Base-by-base conservation (phyloP, 2,113 vertebrate genomes). In the Callionymus lyra region DNA sequence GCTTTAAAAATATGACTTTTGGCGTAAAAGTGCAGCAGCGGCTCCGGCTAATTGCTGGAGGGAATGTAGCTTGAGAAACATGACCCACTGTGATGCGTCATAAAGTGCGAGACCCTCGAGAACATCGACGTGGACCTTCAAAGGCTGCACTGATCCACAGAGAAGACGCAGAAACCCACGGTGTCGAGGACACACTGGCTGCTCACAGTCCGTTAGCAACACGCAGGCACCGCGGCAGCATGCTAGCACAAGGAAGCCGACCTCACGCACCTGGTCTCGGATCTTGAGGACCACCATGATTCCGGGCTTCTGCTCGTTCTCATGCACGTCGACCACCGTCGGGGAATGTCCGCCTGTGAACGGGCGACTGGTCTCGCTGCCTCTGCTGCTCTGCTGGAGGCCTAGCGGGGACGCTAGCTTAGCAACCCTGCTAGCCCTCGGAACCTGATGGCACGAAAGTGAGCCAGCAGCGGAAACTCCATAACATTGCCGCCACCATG, bases 271-370 rank as follows among this genome's bases (percentile, higher is more conserved):
- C 85, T 87, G 85, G 68, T 87, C 85, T 81, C 83, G 76, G 49
- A 87, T 81, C 78, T 84, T 83, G 76, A 86, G 84, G 75, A 86
- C 80, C 80, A 85, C 83, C 83, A 84, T 87, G 79, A 84, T 86
- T 81, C 68, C 63, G 75, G 36, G 50, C 42, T 69, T 65, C 65
- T 57, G 74, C 39, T 16, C 34, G 52, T 59, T 74, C 61, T 87
- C 83, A 78, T 79, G 60, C 79, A 80, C 78, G 61, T 50, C 65
- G 56, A 63, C 68, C 57, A 48, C 46, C 67, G 41, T 17, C n/a
- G 27, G 31, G 59, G 45, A 50, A 55, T 65, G 47, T 59, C 58
- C 53, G 58, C 63, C 45, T 41, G 69, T 53, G 31, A 56, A 41
- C 41, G 19, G 21, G 38, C 39, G 56, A 72, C 31, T 47, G 44